Evolutionary conservation across 2,888 invertebrate species (phyloP).

Genomic region (Gortyna flavago): DNA sequence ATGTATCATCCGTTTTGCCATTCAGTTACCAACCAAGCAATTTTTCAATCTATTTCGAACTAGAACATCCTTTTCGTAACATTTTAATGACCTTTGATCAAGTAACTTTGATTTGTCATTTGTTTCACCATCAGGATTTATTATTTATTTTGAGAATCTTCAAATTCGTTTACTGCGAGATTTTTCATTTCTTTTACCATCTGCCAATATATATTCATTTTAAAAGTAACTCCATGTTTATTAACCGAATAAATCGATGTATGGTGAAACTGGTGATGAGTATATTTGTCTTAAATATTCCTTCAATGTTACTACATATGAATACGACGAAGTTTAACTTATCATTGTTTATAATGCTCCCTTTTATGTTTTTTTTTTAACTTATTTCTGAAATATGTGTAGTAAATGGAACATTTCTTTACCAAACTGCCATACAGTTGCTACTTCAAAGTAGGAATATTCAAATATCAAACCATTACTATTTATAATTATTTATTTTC

Average conservation of each 20-base stretch:
- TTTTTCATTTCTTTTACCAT: neutral
- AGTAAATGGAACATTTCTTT: conserved; percentile 22
- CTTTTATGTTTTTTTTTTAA: conserved; percentile 44
- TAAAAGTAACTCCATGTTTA: neutral
- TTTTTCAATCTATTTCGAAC: conserved; percentile 67
- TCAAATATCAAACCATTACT: neutral
- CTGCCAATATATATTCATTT: neutral
- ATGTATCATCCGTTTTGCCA: conserved; percentile 72
- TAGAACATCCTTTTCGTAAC: conserved; percentile 27
- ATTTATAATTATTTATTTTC: neutral
- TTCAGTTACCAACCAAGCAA: conserved; percentile 69
- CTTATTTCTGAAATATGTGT: conserved; percentile 21
- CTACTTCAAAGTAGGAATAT: neutral
- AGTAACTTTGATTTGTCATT: conserved; percentile 24
- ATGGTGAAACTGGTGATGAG: conserved; percentile 42
- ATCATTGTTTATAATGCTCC: conserved; percentile 44
- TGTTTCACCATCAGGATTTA: conserved; percentile 27
- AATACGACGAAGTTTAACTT: conserved; percentile 35
- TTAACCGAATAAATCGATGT: neutral
- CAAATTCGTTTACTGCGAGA: neutral
- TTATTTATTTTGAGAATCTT: conserved; percentile 1
- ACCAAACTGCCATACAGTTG: neutral
- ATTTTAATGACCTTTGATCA: conserved; percentile 62
- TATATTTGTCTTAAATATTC: conserved; percentile 17
- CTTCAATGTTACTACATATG: conserved; percentile 29